Conservation (phyloP, 2,797 vertebrate genomes). For the Ctenosaura bakeri region DNA sequence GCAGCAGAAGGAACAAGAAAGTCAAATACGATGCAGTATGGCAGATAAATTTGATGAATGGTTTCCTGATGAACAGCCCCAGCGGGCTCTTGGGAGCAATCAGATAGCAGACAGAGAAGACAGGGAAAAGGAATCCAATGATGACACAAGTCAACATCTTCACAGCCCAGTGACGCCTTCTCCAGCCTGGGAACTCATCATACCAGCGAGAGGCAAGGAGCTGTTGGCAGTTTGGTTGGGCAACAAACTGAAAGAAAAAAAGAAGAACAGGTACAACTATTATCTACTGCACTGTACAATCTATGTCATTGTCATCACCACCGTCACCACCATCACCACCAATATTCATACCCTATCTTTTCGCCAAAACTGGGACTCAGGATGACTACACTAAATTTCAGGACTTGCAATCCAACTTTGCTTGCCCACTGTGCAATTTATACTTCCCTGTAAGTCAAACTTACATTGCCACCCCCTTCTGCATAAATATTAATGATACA, state of each 20-base stretch:
- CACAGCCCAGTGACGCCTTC: conserved; percentile 94
- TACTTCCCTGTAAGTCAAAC: not conserved
- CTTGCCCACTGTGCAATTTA: not conserved
- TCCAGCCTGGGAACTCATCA: conserved; percentile 96
- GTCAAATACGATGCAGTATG: conserved; percentile 98
- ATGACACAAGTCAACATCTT: conserved; percentile 94
- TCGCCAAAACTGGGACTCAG: no score
- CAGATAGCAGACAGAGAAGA: conserved; percentile 94
- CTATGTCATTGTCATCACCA: no score
- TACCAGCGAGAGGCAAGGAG: conserved; percentile 98
- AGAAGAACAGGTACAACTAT: conserved; percentile 50
- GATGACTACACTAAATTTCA: not conserved
- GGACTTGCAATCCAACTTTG: not conserved
- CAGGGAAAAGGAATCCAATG: conserved; percentile 93
- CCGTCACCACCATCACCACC: no score
- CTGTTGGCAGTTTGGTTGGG: conserved; percentile 98
- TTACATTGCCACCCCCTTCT: not conserved
- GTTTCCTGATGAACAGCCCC: conserved; percentile 95
- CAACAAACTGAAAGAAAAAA: conserved; percentile 89
- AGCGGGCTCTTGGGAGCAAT: conserved; percentile 92
- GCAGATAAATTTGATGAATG: conserved; percentile 99
- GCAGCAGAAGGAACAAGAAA: conserved; percentile 94
- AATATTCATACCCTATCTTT: no score
- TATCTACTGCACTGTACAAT: not conserved
- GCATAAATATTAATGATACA: not conserved